Base-by-base conservation (phyloP, 1,140 invertebrate species). In the Diachasma alloeum region DNA sequence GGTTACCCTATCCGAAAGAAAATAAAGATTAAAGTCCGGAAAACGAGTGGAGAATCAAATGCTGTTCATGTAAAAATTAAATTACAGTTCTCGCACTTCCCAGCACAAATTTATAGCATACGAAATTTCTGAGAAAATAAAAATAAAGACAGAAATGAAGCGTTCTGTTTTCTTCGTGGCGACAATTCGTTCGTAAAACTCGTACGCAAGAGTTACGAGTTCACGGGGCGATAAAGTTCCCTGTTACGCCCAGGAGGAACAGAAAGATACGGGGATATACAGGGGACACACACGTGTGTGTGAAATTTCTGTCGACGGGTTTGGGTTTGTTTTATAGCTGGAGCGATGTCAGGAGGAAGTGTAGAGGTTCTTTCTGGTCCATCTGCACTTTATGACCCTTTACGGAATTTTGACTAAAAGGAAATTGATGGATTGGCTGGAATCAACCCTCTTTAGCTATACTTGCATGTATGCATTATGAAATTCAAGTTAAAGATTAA, bases 161-260 rank as follows among this genome's bases (percentile, higher is more conserved):
- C 8, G 36, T 37, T 39, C 11, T 68, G n/a, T 53, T 71, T 71
- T 68, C 31, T 68, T 44, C 4, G 31, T 42, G 75, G 53, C 36
- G 69, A 71, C 68, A 72, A 59, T 75, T 71, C 67, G 69, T 42
- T 48, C 53, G 85, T 86, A 85, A 86, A 86, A 87, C 83, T 81
- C 39, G 83, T 86, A 84, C 80, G 82, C 82, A 86, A 87, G 87
- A 89, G 82, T 89, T 89, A 89, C 87, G 87, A 86, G 87, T 88
- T 87, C 84, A 85, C 84, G 81, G 81, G 83, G 83, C 85, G 85
- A 87, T 89, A 89, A 89, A 88, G 83, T 87, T 82, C 80, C 77
- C 82, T 84, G 85, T 39, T 44, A 86, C 87, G 85, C 87, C 87
- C 85, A 79, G 79, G 82, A 79, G 78, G 82, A 81, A 79, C 81